Evolutionary conservation across 2,888 invertebrate genomes (phyloP).

Genomic region (Arrhopalites spinosus): DNA sequence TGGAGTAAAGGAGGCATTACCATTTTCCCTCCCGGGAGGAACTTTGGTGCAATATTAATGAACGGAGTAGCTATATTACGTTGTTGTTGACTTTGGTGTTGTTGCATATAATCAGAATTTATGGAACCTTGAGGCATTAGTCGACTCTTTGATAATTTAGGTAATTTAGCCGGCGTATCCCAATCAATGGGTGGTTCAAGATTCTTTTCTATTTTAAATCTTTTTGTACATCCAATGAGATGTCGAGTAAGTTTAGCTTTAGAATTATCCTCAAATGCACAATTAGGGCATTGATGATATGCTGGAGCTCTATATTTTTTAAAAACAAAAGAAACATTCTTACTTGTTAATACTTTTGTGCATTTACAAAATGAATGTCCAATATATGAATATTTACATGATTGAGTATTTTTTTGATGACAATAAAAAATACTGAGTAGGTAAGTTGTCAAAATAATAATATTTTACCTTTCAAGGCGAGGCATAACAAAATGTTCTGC

Average conservation of each 20-base stretch:
- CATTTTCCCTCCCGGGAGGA: slow-evolving; percentile 42
- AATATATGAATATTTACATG: no score
- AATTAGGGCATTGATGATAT: slow-evolving; percentile 89
- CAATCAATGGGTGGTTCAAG: slow-evolving; percentile 82
- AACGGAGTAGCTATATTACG: slow-evolving; percentile 59
- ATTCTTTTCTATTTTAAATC: slow-evolving; percentile 85
- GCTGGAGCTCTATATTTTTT: slow-evolving; percentile 70
- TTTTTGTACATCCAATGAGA: slow-evolving; percentile 83
- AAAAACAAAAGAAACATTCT: slow-evolving; percentile 6
- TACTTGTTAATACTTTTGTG: no score
- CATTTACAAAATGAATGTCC: no score
- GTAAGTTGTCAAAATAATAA: not conserved
- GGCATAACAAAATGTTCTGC: slow-evolving; percentile 83
- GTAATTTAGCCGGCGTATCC: slow-evolving; percentile 93
- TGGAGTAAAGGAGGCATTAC: slow-evolving; percentile 62
- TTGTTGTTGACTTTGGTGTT: slow-evolving; percentile 11
- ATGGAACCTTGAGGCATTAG: slow-evolving; percentile 50
- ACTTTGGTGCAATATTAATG: slow-evolving; percentile 58
- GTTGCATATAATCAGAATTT: slow-evolving; percentile 34
- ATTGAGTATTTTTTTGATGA: not conserved
- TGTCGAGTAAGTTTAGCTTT: slow-evolving; percentile 89
- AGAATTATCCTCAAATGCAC: slow-evolving; percentile 91
- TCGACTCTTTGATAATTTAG: slow-evolving; percentile 66
- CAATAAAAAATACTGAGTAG: not conserved
- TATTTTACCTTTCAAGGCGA: slow-evolving; percentile 67